These are phyloP conservation scores for Taphrorychus bicolor DNA, from an alignment of 2,888 invertebrate species.

Conservation along the genomic window DNA sequence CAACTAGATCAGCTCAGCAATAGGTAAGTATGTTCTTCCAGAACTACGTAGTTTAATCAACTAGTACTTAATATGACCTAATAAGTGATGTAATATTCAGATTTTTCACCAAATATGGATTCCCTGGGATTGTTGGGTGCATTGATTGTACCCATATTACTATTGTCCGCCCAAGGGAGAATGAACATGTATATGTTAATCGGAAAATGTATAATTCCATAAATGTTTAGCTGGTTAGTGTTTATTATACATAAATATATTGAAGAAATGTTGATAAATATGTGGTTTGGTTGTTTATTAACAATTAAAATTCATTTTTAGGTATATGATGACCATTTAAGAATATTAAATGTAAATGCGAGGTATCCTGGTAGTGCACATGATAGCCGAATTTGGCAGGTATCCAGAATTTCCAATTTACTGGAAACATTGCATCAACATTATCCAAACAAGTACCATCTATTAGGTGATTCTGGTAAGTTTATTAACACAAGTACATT, in stretches of 20 bases:
- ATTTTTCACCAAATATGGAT: no score
- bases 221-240: background rate
- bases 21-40: no score
- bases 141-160: constrained; percentile 3
- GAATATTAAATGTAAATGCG: background rate
- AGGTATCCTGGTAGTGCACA: no score
- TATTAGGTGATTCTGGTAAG: background rate
- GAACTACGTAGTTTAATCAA: no score
- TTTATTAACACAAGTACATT: background rate
- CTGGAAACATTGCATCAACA: background rate
- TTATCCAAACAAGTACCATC: background rate
- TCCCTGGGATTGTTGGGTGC: background rate
- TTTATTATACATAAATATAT: background rate
- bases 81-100: background rate
- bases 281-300: background rate
- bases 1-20: no score
- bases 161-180: background rate
- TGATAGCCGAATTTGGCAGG: no score
- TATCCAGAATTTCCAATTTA: background rate
- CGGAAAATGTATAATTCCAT: background rate
- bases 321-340: background rate
- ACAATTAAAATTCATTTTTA: background rate
- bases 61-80: background rate
- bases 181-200: constrained; percentile 1
- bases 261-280: background rate